Base-by-base conservation (phyloP, 2,797 vertebrate species). In the Allobates femoralis region DNA sequence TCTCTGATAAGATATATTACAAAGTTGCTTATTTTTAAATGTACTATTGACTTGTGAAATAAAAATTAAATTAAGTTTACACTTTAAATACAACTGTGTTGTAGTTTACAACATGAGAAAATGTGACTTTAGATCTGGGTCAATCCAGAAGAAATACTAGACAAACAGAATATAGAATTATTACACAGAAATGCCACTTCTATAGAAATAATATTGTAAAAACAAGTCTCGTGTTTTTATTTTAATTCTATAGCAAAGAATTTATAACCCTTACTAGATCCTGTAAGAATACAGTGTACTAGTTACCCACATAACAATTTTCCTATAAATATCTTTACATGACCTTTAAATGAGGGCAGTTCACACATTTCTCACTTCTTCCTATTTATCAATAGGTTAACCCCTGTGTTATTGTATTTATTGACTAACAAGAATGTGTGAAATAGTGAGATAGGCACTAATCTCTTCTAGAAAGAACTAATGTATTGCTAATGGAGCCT, bases 401-500 rank as follows among this genome's bases (percentile, higher is more conserved):
- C 21, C 3, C 23, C 3, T 26, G 5, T 71, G 32, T 37, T 67
- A 69, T 46, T 56, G 10, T 19, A 37, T 56, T 2, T 30, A 64
- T 34, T 71, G 64, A 32, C 66, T 67, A 60, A 30, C 55, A 50
- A 79, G 19, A 73, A 71, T 26, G 32, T 79, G 64, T 69, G 23
- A 62, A 85, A 85, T 32, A 80, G 32, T 16, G 28, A 28, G 51
- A 19, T 60, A 85, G 66, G n/a, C 76, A 46, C 51, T 60, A 71
- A 56, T 85, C 64, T 21, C 28, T 85, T 80, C 37, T 58, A 53
- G 46, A 60, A 73, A 26, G 30, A 73, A 50, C 26, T 58, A 73
- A 79, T 79, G 62, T 51, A 79, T 85, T 71, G 46, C 78, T 85
- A 79, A 79, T 85, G 83, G 58, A 79, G 50, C 41, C 34, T 56